A percentile compares a stretch with the other conserved stretches of the same genome.
Evolutionary conservation across 2,797 vertebrate genomes (phyloP).

Genomic region (Rhinogobio ventralis): DNA sequence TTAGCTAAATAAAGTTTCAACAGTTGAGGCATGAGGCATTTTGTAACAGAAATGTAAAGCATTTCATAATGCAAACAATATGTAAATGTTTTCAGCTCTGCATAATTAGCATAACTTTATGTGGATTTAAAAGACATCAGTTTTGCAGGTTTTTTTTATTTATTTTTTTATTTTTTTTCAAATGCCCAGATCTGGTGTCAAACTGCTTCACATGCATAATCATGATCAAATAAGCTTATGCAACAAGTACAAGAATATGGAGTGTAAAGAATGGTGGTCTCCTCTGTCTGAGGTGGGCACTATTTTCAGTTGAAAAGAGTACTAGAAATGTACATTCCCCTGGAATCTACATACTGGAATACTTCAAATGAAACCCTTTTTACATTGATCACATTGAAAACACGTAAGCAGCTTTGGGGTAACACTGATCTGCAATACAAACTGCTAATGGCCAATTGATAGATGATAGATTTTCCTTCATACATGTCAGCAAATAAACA

Average conservation of each 20-base stretch:
- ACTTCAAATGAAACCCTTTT: constrained; percentile 40
- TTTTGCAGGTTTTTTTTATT: neutral
- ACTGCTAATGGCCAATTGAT: constrained; percentile 41
- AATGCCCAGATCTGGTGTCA: neutral
- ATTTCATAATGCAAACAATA: neutral
- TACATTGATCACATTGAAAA: constrained; percentile 40
- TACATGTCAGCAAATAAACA: constrained; percentile 24
- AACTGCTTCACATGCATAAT: neutral
- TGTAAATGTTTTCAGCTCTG: neutral
- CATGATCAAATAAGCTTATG: neutral
- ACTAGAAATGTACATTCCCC: neutral
- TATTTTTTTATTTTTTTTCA: neutral
- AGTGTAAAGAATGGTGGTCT: neutral
- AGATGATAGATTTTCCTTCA: constrained; percentile 52
- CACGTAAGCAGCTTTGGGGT: constrained; percentile 34
- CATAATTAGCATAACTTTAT: neutral
- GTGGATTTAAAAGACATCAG: neutral
- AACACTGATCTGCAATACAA: constrained; percentile 45
- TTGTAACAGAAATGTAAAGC: too few relatives aligned
- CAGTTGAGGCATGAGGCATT: neutral
- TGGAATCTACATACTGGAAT: constrained; percentile 30
- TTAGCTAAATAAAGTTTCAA: constrained; percentile 6
- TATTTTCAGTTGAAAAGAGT: neutral
- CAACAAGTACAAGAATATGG: neutral
- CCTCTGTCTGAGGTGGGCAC: neutral